Conservation (phyloP, 2,888 invertebrate genomes). For the Eupithecia exiguata region DNA sequence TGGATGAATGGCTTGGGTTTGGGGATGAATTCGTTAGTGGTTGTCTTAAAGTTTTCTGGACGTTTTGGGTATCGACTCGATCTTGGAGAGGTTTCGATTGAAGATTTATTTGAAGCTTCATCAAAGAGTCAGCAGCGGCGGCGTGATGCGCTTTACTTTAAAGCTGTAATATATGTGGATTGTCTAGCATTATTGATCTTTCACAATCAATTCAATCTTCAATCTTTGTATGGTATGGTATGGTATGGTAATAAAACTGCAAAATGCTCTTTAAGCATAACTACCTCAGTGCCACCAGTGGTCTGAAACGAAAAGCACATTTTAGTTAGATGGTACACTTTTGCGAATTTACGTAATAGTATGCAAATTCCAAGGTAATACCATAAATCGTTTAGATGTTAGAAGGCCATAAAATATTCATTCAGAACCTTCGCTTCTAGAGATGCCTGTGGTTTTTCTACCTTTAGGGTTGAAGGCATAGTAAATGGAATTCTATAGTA, state of each 20-base stretch:
- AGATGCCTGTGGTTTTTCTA: conserved; percentile 48
- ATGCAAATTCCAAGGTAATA: conserved; percentile 29
- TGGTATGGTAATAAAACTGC: no score
- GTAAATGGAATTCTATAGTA: conserved; percentile 20
- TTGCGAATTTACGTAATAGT: conserved; percentile 22
- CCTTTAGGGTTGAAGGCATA: conserved; percentile 34
- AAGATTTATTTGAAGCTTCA: not conserved
- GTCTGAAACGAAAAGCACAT: not conserved
- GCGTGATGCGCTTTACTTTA: no score
- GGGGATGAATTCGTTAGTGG: conserved; percentile 54
- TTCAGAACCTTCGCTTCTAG: conserved; percentile 41
- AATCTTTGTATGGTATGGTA: no score
- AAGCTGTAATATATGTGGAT: no score
- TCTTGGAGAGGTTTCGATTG: not conserved
- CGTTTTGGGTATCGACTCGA: not conserved
- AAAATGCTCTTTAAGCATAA: not conserved
- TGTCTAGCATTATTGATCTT: no score
- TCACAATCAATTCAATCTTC: no score
- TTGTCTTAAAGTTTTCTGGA: not conserved
- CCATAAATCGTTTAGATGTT: conserved; percentile 44
- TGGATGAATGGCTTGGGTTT: conserved; percentile 16
- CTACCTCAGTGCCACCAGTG: not conserved
- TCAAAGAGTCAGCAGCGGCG: not conserved
- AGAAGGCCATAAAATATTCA: conserved; percentile 47
- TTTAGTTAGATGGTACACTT: not conserved